phyloP scores from a whole-genome alignment of 2,797 vertebrate genomes.

The Denticeps clupeoides region DNA sequence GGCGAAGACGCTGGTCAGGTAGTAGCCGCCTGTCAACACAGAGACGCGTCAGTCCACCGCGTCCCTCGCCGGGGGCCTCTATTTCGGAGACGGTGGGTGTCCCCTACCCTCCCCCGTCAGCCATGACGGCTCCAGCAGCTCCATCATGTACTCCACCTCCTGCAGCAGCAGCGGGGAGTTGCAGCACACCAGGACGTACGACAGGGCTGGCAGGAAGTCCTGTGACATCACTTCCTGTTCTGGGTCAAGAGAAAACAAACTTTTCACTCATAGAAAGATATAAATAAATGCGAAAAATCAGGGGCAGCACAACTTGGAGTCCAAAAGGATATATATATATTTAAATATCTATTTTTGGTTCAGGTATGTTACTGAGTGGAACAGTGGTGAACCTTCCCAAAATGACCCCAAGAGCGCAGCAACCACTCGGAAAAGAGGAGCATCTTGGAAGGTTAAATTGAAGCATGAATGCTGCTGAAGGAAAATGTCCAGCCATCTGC shows the following conservation, averaged over 20 bases:
- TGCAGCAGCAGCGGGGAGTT: slow-evolving; percentile 67
- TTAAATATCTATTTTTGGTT: too few relatives aligned
- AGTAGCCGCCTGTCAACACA: slow-evolving; percentile 65
- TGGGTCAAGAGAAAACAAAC: slow-evolving; percentile 28
- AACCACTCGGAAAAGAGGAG: too few relatives aligned
- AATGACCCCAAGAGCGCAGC: too few relatives aligned
- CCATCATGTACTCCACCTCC: slow-evolving; percentile 80
- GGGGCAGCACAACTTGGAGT: not conserved
- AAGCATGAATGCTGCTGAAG: too few relatives aligned
- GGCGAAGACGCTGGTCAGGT: slow-evolving; percentile 73
- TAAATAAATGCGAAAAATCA: not conserved
- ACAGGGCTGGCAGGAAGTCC: slow-evolving; percentile 72
- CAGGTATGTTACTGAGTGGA: too few relatives aligned
- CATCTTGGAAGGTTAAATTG: too few relatives aligned
- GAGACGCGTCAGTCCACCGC: not conserved
- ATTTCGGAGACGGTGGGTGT: not conserved
- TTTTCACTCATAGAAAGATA: not conserved
- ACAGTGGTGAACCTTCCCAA: too few relatives aligned
- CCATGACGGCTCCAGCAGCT: slow-evolving; percentile 72
- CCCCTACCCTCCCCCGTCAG: slow-evolving; percentile 72
- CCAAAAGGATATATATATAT: too few relatives aligned
- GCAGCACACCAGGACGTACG: slow-evolving; percentile 68
- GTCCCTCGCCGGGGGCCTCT: not conserved
- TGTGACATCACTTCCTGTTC: slow-evolving; percentile 71
- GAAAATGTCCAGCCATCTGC: too few relatives aligned